These are phyloP conservation scores for Listrodromus nycthemerus DNA, from an alignment of 2,888 invertebrate species.

Conservation along the genomic window DNA sequence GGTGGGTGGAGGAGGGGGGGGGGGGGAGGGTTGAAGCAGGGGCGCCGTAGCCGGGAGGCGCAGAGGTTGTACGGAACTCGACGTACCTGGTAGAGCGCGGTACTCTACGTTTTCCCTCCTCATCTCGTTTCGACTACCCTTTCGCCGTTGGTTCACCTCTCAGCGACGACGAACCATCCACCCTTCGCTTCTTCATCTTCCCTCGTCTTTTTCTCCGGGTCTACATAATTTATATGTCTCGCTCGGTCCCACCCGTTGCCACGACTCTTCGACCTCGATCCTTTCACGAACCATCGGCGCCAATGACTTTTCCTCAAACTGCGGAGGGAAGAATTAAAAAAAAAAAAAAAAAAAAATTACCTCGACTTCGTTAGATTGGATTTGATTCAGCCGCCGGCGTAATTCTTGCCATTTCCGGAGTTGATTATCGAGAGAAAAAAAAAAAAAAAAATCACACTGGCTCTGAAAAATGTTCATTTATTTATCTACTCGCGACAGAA, in stretches of 20 bases:
- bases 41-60: background rate
- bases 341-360: constrained; percentile 7
- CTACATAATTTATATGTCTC: background rate
- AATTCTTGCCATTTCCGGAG: background rate
- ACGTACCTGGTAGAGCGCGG: constrained; percentile 53
- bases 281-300: constrained; percentile 13
- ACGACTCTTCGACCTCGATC: constrained; percentile 15
- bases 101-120: constrained; percentile 39
- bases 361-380: constrained; percentile 8
- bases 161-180: constrained; percentile 24
- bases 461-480: background rate
- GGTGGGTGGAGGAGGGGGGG: background rate
- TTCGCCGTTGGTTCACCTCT: constrained; percentile 38
- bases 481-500: background rate
- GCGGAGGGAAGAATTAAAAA: background rate
- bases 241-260: background rate
- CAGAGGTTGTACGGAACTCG: constrained; percentile 41
- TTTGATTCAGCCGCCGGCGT: background rate
- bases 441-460: background rate
- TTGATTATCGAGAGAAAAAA: background rate
- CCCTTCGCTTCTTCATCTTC: constrained; percentile 30
- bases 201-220: background rate
- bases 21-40: background rate
- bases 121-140: constrained; percentile 51
- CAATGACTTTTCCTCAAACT: constrained; percentile 38